Conservation (phyloP, 2,797 vertebrate genomes). For the Acanthopagrus latus region DNA sequence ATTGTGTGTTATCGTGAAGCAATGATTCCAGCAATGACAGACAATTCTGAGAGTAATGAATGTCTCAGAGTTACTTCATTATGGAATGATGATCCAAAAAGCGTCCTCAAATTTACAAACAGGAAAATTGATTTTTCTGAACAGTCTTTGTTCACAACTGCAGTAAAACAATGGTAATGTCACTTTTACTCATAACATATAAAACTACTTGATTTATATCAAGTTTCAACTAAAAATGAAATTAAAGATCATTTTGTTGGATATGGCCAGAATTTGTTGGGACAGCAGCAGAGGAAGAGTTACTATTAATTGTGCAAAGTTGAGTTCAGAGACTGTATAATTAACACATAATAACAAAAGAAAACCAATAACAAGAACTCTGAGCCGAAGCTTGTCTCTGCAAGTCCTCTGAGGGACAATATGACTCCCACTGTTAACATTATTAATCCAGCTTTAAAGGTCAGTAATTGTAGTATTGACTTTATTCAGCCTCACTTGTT, state of each 20-base stretch:
- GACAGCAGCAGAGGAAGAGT: neutral
- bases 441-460: slow-evolving; percentile 16
- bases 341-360: neutral
- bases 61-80: neutral
- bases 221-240: neutral
- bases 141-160: neutral
- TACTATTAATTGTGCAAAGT: neutral
- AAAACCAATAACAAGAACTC: neutral
- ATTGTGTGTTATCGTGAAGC: too few species aligned
- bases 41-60: neutral
- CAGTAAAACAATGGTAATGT: neutral
- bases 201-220: neutral
- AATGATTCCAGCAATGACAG: too few species aligned
- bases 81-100: too few species aligned
- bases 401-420: neutral
- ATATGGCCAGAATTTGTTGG: too few species aligned
- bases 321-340: neutral
- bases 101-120: neutral
- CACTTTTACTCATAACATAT: too few species aligned
- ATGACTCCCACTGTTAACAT: neutral
- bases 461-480: slow-evolving; percentile 1
- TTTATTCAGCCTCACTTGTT: neutral
- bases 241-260: too few species aligned
- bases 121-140: neutral
- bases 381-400: neutral